These are phyloP conservation scores for Cheilinus undulatus DNA, from an alignment of 2,113 vertebrate species.

Conservation along the genomic window DNA sequence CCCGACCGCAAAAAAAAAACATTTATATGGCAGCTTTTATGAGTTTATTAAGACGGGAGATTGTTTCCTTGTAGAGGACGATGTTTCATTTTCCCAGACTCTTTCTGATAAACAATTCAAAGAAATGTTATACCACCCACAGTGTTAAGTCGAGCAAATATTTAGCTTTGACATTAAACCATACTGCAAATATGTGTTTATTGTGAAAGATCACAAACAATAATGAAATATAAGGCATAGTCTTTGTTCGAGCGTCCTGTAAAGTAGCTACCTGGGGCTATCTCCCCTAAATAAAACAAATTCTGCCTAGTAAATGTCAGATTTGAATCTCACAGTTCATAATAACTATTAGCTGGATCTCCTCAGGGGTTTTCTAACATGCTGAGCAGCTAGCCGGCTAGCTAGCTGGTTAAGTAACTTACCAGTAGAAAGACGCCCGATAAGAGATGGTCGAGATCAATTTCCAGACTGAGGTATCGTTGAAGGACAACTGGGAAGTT, in stretches of 20 bases:
- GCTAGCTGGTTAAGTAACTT: constrained; percentile 21
- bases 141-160: background rate
- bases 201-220: background rate
- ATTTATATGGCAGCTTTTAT: background rate
- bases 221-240: rapidly evolving
- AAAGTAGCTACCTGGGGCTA: background rate
- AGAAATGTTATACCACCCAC: too few species aligned
- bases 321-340: background rate
- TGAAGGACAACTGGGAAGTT: background rate
- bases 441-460: background rate
- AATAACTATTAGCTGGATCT: background rate
- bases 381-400: constrained; percentile 1
- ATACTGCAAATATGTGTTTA: too few species aligned
- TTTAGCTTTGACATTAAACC: background rate
- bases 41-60: background rate
- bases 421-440: constrained; percentile 35
- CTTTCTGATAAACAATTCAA: background rate
- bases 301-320: background rate
- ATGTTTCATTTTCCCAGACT: background rate
- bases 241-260: background rate
- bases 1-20: background rate
- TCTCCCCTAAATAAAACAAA: background rate
- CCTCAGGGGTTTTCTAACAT: background rate
- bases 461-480: background rate
- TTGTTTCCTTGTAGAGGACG: too few species aligned